phyloP scores from a whole-genome alignment of 92 coral and sea anemone genomes.

The Bergia puertoricense region DNA sequence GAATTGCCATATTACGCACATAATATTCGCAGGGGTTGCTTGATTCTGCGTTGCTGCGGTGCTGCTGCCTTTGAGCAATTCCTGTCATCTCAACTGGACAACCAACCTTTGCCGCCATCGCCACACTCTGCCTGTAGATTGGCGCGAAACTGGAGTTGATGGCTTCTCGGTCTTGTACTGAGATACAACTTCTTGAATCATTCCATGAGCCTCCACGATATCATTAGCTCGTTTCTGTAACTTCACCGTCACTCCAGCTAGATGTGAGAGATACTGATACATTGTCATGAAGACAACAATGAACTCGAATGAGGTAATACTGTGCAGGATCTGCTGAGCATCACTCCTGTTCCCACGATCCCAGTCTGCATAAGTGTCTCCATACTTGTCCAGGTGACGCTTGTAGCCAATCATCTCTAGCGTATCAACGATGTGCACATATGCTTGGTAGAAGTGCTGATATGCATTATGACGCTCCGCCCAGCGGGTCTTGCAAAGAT shows the following conservation, averaged over 20 bases:
- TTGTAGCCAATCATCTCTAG: slow-evolving; percentile 35
- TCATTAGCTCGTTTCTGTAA: slow-evolving; percentile 1
- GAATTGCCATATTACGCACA: neutral
- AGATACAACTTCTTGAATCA: neutral
- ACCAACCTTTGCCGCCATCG: neutral
- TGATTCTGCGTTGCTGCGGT: neutral
- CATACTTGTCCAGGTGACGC: neutral
- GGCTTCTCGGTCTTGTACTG: too few species aligned
- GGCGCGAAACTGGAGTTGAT: too few species aligned
- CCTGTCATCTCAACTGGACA: neutral
- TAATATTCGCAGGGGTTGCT: slow-evolving; percentile 1
- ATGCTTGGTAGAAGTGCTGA: slow-evolving; percentile 32
- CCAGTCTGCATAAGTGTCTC: too few species aligned
- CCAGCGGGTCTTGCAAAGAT: neutral
- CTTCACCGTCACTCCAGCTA: neutral
- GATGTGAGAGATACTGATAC: slow-evolving; percentile 33
- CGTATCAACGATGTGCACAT: slow-evolving; percentile 6
- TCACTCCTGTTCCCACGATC: too few species aligned
- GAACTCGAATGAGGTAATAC: too few species aligned
- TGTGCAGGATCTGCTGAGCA: too few species aligned
- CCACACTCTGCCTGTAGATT: neutral
- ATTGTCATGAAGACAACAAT: neutral
- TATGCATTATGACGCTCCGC: slow-evolving; percentile 40
- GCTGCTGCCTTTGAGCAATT: neutral
- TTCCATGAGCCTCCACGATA: neutral